Base-by-base conservation (phyloP, 2,888 invertebrate species). In the Drepanosiphum platanoidis region DNA sequence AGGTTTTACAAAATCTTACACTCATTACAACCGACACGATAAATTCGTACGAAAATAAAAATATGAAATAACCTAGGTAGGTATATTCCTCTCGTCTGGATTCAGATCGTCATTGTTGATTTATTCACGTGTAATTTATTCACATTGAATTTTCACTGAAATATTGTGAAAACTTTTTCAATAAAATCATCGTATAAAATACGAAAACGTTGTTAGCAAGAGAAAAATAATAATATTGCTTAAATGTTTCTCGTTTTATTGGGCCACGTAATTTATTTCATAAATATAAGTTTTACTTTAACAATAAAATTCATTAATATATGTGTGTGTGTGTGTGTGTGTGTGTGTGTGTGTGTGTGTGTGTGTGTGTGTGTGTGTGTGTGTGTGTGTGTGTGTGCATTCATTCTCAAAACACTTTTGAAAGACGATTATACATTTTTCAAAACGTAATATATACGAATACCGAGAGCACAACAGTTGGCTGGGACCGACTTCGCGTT, bases 391-490 rank as follows among this genome's bases (percentile, higher is more conserved):
- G n/a, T n/a, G n/a, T n/a, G n/a, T n/a, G 1, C 4, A 27, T 36
- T n/a, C 11, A 52, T 52, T n/a, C 36, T 4, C 34, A 27, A 61
- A 61, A 36, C 75, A 36, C 36, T 36, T 77, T 15, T 58, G 32
- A 77, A 61, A 77, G 58, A 61, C 36, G 58, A 36, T 77, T 36
- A 36, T 36, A 75, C 2, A 75, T 61, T 77, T 77, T 36, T n/a
- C 75, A 36, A n/a, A 77, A 30, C 30, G 13, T 42, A 64, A 64
- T 78, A 18, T 77, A 61, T 42, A 78, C 42, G 42, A 66, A 42
- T 39, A 64, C 34, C 7, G 15, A 18, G 42, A 32, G 64, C 22
- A 64, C 46, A 79, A 68, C 68, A 79, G 79, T 68, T 68, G 79
- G 22, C 79, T n/a, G n/a, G 46, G 27, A 46, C 68, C 46, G 34